phyloP scores from a whole-genome alignment of 2,888 invertebrate species.

The Coenonympha glycerion region DNA sequence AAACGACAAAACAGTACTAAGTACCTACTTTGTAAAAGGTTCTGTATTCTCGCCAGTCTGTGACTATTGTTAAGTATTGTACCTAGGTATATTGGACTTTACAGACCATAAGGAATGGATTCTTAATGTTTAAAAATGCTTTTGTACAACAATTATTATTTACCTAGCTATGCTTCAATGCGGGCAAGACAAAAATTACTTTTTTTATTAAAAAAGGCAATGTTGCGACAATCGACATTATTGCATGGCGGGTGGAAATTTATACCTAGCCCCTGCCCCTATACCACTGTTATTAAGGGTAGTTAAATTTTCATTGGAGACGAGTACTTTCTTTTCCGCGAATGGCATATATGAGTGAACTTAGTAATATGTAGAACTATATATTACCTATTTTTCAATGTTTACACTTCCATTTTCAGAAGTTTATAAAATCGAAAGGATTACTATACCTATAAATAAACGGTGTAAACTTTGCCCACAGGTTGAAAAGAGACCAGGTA shows the following conservation, averaged over 20 bases:
- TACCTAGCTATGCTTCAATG: no score
- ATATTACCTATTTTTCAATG: neutral
- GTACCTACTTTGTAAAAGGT: no score
- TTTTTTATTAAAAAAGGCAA: slow-evolving; percentile 40
- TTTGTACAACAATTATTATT: no score
- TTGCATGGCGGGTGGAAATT: slow-evolving; percentile 17
- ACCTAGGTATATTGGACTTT: no score
- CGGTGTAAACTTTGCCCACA: no score
- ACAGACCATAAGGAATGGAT: no score
- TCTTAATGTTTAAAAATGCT: no score
- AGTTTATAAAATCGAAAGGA: no score
- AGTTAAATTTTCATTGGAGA: slow-evolving; percentile 12
- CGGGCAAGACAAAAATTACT: slow-evolving; percentile 39
- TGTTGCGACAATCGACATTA: slow-evolving; percentile 29
- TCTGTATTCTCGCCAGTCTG: neutral
- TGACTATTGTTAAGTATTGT: neutral
- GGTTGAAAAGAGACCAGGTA: no score
- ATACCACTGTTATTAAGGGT: slow-evolving; percentile 19
- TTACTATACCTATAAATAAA: no score
- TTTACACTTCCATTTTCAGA: slow-evolving; percentile 1
- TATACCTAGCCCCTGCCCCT: no score
- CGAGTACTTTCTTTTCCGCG: slow-evolving; percentile 2
- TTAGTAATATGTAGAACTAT: neutral
- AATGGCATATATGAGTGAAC: neutral
- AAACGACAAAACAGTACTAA: no score